Conservation (phyloP, 2,888 invertebrate species). For the Calephelis perditalis region DNA sequence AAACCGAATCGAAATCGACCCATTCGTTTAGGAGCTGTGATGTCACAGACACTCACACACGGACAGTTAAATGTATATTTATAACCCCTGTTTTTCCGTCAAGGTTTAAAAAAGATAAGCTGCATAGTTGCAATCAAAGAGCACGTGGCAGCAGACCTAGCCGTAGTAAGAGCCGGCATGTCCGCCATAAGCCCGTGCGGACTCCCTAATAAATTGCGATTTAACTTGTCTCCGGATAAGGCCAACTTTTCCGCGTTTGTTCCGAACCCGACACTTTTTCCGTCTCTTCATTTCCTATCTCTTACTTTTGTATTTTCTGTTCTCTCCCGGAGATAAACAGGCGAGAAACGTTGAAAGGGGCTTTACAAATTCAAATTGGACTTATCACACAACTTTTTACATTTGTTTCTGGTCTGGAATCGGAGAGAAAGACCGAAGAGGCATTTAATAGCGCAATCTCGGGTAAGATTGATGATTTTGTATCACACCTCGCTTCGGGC, state of each 20-base stretch:
- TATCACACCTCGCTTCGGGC: slow-evolving; percentile 78
- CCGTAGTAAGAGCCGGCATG: slow-evolving; percentile 20
- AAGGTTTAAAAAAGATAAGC: background rate
- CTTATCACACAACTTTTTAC: slow-evolving; percentile 79
- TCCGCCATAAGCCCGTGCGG: slow-evolving; percentile 64
- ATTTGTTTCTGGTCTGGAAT: slow-evolving; percentile 77
- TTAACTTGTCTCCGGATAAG: slow-evolving; percentile 78
- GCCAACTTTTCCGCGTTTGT: slow-evolving; percentile 76
- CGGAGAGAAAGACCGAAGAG: slow-evolving; percentile 74
- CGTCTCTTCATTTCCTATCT: slow-evolving; percentile 79
- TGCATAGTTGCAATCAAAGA: slow-evolving; percentile 7
- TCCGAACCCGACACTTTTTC: slow-evolving; percentile 76
- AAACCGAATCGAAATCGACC: no score
- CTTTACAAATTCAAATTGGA: slow-evolving; percentile 79
- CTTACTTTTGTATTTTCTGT: slow-evolving; percentile 77
- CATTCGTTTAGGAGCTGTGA: no score
- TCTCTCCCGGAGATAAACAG: slow-evolving; percentile 75
- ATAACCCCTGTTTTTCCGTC: background rate
- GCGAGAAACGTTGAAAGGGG: slow-evolving; percentile 77
- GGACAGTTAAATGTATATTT: background rate
- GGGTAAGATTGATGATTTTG: slow-evolving; percentile 78
- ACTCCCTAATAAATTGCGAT: slow-evolving; percentile 77
- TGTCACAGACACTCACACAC: background rate
- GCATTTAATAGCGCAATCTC: slow-evolving; percentile 78
- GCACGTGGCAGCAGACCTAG: background rate